Evolutionary conservation across 2,797 vertebrate genomes (phyloP), one percentile per base, ranked within the genome.

Genomic region (Chlorospingus semifuscus): DNA sequence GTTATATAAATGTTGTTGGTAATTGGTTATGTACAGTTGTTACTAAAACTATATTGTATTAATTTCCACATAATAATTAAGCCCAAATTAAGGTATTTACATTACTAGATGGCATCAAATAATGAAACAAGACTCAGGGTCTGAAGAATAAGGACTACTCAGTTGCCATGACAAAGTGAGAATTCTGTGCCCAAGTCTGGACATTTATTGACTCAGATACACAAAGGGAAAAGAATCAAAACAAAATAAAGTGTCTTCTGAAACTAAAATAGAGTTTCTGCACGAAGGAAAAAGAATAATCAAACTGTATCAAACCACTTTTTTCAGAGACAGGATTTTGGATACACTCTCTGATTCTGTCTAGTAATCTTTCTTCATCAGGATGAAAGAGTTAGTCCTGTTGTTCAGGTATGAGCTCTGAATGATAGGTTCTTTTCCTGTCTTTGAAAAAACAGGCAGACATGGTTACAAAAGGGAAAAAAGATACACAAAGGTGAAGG

Each of bases 241-340:
- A 94, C 77, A 96, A 95, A 95, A 91, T 77, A 84, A 84, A 94
- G 55, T 59, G 59, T 57, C 39, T 84, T 93, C 86, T 95, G 86
- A 96, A 96, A 87, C 88, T 87, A 66, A 94, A 95, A 95, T 80
- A 84, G 74, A 93, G 56, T 90, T 95, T 94, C 90, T 95, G 49
- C n/a, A 53, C 0, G 3, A 91, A 94, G 47, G 65, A 81, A 91
- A 93, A 92, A 89, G 44, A 93, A 95, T 82, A 95, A 95, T 94
- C 83, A 84, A 88, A 84, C 47, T 93, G 47, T 87, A 89, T 89
- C 74, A 93, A 89, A 95, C 74, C 0, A 2, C 34, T 76, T 83
- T 83, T 90, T 95, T 95, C 88, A 87, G 77, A 94, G 64, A 64
- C 47, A 68, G 78, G 52, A 77, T 94, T 96, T 93, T 93, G 93